Percentiles rank a stretch among this genome's conserved stretches.
Evolutionary conservation across 2,113 vertebrate species (phyloP).

Genomic region (Columba livia): DNA sequence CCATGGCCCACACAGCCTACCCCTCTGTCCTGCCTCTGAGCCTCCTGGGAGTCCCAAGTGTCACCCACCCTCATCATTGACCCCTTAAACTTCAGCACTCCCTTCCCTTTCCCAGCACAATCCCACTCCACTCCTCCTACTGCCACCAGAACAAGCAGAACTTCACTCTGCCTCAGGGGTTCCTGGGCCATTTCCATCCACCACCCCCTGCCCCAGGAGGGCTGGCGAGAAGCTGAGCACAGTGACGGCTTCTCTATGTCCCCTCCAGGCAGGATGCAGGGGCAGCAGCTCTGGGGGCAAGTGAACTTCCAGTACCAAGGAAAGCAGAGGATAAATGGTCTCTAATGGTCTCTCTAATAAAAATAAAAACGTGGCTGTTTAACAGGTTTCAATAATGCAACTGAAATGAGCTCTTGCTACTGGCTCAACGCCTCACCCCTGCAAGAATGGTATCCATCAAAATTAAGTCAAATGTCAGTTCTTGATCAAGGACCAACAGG

Average conservation of each 20-base stretch:
- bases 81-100: background rate
- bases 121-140: background rate
- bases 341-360: too few species aligned
- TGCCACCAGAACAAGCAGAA: fast-evolving
- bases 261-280: fast-evolving
- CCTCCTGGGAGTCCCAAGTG: fast-evolving
- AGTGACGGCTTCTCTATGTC: too few species aligned
- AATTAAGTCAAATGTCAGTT: background rate
- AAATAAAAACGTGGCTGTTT: background rate
- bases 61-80: background rate
- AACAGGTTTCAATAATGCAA: background rate
- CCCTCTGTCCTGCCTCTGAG: background rate
- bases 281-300: background rate
- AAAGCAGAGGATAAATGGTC: background rate
- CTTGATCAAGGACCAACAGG: too few species aligned
- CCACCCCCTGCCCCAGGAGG: too few species aligned
- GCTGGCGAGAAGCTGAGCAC: background rate
- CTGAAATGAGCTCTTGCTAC: background rate
- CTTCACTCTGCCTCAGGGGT: background rate
- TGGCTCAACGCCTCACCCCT: background rate
- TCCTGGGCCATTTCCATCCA: too few species aligned
- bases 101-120: too few species aligned
- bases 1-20: too few species aligned
- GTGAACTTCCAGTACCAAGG: background rate
- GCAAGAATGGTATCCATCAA: background rate